Percentiles rank a stretch among this genome's conserved stretches.
These are phyloP conservation scores for Hypselothyrea guttata DNA, from an alignment of 2,888 invertebrate genomes.

Conservation along the genomic window DNA sequence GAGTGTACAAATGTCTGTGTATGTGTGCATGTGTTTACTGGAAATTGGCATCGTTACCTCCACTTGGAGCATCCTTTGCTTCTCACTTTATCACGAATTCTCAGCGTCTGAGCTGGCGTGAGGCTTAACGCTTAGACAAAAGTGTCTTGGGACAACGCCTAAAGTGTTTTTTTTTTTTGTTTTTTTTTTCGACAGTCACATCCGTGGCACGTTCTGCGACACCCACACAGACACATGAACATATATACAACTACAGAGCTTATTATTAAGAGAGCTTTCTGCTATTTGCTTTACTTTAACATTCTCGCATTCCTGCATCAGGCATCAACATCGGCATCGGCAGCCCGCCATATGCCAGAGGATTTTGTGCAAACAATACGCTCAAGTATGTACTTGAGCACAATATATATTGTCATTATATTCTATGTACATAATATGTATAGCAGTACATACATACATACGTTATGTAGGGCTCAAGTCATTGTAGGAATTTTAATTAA, in stretches of 20 bases:
- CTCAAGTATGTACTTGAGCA: constrained; percentile 47
- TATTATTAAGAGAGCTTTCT: constrained; percentile 56
- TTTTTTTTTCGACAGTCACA: constrained; percentile 52
- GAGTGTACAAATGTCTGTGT: no score
- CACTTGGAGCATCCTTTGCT: constrained; percentile 13
- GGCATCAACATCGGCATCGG: constrained; percentile 23
- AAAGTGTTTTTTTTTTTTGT: constrained; percentile 57
- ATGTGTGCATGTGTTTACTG: neutral
- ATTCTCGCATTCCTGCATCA: constrained; percentile 31
- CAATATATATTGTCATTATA: constrained; percentile 6
- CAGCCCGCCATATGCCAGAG: constrained; percentile 47
- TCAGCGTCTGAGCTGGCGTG: constrained; percentile 35
- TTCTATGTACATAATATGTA: constrained; percentile 10
- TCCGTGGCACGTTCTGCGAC: constrained; percentile 59
- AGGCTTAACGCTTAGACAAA: constrained; percentile 68
- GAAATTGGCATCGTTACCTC: constrained; percentile 17
- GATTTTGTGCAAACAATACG: constrained; percentile 55
- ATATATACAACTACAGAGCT: constrained; percentile 39
- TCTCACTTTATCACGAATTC: constrained; percentile 26
- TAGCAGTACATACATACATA: constrained; percentile 3
- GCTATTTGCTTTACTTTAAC: constrained; percentile 52
- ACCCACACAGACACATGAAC: constrained; percentile 15
- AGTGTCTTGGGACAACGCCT: constrained; percentile 62
- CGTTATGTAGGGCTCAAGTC: constrained; percentile 43
- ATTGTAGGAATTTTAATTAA: constrained; percentile 74